Conservation (phyloP, 2,113 vertebrate genomes). For the Acrocephalus arundinaceus region DNA sequence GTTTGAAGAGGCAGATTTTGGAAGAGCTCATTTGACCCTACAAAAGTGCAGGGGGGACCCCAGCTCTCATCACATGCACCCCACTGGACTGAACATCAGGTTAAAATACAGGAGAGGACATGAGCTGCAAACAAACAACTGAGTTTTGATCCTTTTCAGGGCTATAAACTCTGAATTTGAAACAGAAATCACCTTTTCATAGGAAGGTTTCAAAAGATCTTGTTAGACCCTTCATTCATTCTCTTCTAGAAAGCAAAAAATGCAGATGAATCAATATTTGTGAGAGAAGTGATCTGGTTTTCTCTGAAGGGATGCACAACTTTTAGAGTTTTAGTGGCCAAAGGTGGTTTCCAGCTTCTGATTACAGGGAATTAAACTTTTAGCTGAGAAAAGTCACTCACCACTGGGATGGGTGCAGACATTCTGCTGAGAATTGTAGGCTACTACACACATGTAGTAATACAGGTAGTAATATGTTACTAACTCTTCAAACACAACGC, state of each 20-base stretch:
- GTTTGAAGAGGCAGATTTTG: background rate
- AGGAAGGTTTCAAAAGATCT: background rate
- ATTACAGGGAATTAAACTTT: background rate
- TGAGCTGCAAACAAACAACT: background rate
- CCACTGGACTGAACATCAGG: background rate
- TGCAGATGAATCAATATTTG: background rate
- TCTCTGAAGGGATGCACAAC: background rate
- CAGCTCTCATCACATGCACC: background rate
- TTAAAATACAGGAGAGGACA: background rate
- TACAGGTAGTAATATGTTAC: background rate
- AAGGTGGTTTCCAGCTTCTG: background rate
- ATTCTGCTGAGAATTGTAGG: fast-evolving
- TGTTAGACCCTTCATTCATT: background rate
- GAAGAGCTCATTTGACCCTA: background rate
- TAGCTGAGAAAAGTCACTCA: background rate
- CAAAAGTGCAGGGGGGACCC: background rate
- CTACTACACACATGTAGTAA: background rate
- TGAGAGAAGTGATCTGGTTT: background rate
- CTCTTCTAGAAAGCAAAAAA: background rate
- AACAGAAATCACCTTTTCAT: background rate
- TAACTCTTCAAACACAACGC: background rate
- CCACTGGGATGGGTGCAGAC: background rate
- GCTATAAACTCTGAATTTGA: background rate
- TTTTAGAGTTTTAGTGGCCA: background rate
- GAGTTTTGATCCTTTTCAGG: background rate